Percentiles rank a stretch among this genome's conserved stretches.
These are phyloP conservation scores for Takifugu bimaculatus DNA, from an alignment of 2,113 vertebrate genomes.

Conservation along the genomic window DNA sequence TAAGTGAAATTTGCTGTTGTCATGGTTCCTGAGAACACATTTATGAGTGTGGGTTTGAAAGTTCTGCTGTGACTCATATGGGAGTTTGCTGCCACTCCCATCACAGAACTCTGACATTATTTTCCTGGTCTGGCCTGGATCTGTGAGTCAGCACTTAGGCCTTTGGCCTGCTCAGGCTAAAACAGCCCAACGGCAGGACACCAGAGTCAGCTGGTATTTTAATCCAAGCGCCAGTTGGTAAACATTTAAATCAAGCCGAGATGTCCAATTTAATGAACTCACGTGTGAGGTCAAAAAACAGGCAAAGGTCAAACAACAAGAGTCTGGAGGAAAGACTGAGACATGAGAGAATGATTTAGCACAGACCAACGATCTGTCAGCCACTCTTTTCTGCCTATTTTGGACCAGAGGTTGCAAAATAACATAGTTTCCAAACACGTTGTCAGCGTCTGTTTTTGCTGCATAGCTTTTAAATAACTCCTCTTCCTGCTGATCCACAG, in stretches of 20 bases:
- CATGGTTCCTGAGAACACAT: conserved; percentile 1
- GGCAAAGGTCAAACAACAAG: no score
- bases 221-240: neutral
- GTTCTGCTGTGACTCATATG: conserved; percentile 28
- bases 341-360: no score
- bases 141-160: conserved; percentile 44
- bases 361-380: no score
- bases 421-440: no score
- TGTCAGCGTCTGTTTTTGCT: no score
- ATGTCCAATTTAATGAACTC: neutral
- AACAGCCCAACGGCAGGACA: conserved; percentile 1
- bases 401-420: no score
- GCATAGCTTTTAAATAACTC: neutral
- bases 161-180: neutral
- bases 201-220: neutral
- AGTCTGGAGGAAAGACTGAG: no score
- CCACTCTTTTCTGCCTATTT: no score
- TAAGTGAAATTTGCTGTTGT: no score
- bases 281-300: no score
- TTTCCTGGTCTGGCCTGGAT: conserved; percentile 25
- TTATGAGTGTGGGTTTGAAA: conserved; percentile 9
- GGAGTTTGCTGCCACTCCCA: conserved; percentile 9
- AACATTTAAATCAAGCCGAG: neutral
- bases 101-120: conserved; percentile 1
- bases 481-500: conserved; percentile 58